Evolutionary conservation across 2,888 invertebrate species (phyloP).

Genomic region (Bellardia pandia): DNA sequence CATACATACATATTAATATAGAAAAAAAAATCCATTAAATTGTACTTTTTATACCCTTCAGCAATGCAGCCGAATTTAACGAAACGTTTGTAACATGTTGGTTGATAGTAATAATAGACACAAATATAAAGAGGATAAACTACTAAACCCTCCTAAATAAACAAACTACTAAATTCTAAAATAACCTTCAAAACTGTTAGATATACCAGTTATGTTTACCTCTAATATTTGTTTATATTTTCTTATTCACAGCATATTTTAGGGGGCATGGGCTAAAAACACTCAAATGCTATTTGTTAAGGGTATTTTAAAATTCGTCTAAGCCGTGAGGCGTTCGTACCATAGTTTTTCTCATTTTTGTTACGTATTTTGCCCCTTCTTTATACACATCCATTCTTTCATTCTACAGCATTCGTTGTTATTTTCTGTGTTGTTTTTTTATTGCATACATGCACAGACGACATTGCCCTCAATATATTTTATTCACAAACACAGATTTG

Average conservation of each 20-base stretch:
- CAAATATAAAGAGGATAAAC: background rate
- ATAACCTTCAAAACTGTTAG: slow-evolving; percentile 24
- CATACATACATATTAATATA: background rate
- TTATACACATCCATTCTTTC: slow-evolving; percentile 34
- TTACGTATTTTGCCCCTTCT: slow-evolving; percentile 31
- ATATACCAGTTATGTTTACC: background rate
- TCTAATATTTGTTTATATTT: background rate
- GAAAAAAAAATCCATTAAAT: slow-evolving; percentile 54
- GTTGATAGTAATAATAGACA: background rate
- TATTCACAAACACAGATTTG: slow-evolving; percentile 22
- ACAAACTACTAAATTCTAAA: background rate
- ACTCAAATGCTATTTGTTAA: slow-evolving; percentile 19
- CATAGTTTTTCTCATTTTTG: background rate
- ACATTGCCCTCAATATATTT: slow-evolving; percentile 72
- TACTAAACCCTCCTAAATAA: background rate
- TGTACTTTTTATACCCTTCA: slow-evolving; percentile 34
- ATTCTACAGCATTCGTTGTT: slow-evolving; percentile 36
- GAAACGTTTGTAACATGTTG: background rate
- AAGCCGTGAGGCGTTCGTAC: background rate
- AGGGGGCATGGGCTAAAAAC: background rate
- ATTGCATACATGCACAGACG: slow-evolving; percentile 47
- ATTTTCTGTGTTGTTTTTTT: slow-evolving; percentile 17
- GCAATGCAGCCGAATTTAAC: background rate
- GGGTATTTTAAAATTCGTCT: slow-evolving; percentile 51
- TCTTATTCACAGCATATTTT: slow-evolving; percentile 35